Conservation (phyloP, 2,888 invertebrate species). For the Azorinus chamasolen region DNA sequence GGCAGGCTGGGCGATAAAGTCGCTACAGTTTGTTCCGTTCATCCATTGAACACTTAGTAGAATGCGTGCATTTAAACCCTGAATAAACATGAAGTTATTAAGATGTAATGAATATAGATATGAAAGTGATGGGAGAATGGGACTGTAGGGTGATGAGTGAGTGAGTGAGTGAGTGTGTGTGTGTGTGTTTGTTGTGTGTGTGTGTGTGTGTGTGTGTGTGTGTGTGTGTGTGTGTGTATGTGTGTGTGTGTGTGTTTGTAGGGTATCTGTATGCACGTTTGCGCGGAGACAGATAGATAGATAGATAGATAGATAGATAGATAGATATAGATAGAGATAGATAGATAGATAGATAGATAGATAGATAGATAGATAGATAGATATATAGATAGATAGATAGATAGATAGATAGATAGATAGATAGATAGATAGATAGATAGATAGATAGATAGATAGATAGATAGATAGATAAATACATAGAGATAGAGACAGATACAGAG, state of each 20-base stretch:
- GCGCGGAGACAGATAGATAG: no score
- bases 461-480: background rate
- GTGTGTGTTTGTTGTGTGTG: no score
- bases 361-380: no score
- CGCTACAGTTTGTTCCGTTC: slow-evolving; percentile 3
- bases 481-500: background rate
- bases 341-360: no score
- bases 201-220: background rate
- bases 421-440: background rate
- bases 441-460: background rate
- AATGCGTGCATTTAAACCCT: slow-evolving; percentile 10
- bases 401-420: background rate
- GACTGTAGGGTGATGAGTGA: background rate
- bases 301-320: no score
- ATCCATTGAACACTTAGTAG: background rate
- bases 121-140: background rate
- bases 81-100: background rate
- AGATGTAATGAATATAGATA: background rate
- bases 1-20: slow-evolving; percentile 5
- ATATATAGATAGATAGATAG: no score
- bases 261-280: background rate
- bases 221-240: background rate
- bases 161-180: no score
- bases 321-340: no score
- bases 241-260: background rate